Evolutionary conservation across 1,140 invertebrate species (phyloP).

Genomic region (Archegozetes longisetosus): DNA sequence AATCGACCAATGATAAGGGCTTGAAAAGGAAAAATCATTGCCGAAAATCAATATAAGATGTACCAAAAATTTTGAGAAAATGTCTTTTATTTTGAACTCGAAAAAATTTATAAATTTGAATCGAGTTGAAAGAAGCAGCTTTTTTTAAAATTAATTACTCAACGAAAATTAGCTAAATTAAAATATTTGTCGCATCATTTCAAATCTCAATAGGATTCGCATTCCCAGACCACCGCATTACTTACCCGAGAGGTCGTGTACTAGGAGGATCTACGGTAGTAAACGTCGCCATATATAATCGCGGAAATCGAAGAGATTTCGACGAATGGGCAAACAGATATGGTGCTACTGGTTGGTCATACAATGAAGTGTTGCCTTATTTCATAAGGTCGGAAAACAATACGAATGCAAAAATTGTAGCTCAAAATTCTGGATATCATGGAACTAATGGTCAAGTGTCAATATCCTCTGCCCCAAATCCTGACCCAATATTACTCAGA

Average conservation of each 20-base stretch:
- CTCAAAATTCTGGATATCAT: constrained; percentile 45
- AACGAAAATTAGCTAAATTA: no score
- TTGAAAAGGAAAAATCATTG: no score
- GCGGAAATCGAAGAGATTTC: constrained; percentile 80
- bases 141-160: no score
- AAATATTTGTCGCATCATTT: neutral
- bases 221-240: neutral
- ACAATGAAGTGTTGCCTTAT: constrained; percentile 63
- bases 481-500: constrained; percentile 55
- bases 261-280: constrained; percentile 66
- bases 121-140: no score
- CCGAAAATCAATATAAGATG: no score
- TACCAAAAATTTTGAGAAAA: no score
- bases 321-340: constrained; percentile 64
- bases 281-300: constrained; percentile 88
- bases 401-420: constrained; percentile 41
- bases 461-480: constrained; percentile 63
- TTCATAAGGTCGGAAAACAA: constrained; percentile 83
- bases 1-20: no score
- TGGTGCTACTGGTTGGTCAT: constrained; percentile 84
- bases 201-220: neutral
- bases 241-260: constrained; percentile 21
- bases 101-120: no score
- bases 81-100: no score
- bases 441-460: constrained; percentile 59